Evolutionary conservation across 2,888 invertebrate genomes (phyloP), one percentile per base, ranked within the genome.

Genomic region (Cotesia congregata): DNA sequence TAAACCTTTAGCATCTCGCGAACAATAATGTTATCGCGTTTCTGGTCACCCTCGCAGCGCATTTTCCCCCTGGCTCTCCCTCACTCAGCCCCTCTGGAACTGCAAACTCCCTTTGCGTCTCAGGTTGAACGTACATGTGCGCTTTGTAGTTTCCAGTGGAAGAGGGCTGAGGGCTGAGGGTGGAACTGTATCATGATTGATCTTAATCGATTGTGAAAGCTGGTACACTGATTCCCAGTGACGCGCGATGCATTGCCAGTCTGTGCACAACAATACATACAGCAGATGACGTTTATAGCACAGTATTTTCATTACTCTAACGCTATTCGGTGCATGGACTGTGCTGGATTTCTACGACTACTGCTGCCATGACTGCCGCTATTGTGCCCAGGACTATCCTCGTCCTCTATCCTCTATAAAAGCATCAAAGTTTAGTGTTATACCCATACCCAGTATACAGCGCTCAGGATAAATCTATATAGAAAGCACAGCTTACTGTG

Each of bases 351-450:
- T 64, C 38, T 68, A 39, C 68, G 67, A 7, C 64, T 62, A 69
- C 67, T 73, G 69, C 73, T 67, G 73, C 69, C 39, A 68, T 60
- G 72, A 64, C 69, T 73, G 76, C 62, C 68, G 64, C 61, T 40
- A 72, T 59, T 73, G 62, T 65, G 59, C 50, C 30, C 38, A 30
- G 17, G 20, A 72, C 30, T 41, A 73, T 77, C 61, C 64, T 15
- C 7, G 39, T 65, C 61, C 59, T 39, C 67, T 59, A 77, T 65
- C 61, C 59, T 39, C 67, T 59, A 77, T 75, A 50, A 50, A 50
- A 50, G 50, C 50, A 50, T 50, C 7, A 50, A 50, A 7, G 7
- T 77, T 74, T 75, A 65, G 68, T 67, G 12, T 65, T 6, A 70
- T 30, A 72, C 72, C 67, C 9, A 70, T 30, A 72, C 72, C 67